Evolutionary conservation across 2,797 vertebrate species (phyloP), one percentile per base, ranked within the genome.

Genomic region (Anguilla anguilla): DNA sequence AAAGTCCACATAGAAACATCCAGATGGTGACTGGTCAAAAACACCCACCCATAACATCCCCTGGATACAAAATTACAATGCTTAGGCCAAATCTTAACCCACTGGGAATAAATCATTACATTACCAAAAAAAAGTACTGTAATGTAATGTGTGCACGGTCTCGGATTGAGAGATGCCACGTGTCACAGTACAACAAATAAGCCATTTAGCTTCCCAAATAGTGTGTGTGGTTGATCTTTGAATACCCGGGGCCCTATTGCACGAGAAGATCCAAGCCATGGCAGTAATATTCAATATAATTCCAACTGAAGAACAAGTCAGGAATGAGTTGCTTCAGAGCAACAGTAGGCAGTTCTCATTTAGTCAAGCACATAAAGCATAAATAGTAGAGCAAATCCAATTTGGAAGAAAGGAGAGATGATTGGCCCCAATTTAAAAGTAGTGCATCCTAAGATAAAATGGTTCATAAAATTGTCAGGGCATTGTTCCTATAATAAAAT

Each of bases 311-410:
- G 46, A 86, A 74, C 72, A 79, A 64, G 83, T 53, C 82, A 90
- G 25, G 79, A 57, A 85, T 49, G 64, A 51, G 74, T 85, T 81
- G 84, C 84, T 19, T 91, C 90, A 91, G 91, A 91, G 92, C 90
- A 92, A 90, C 85, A 90, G 67, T 89, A 87, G 89, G 86, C 87
- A 89, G 61, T 55, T 83, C 5, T 84, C 49, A 53, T 49, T 72
- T 61, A 83, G 57, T 17, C n/a, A 86, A 74, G 64, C 72, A 69
- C 55, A 67, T 86, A 25, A 49, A 64, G 74, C 82, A 64, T 49
- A 69, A 19, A 67, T 22, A n/a, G 57, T 57, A 31, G 35, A 59
- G 35, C 49, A 67, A 22, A 43, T 9, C 55, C 15, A 84, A 84
- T 35, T 57, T 83, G 19, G 61, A 77, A 74, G 64, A 49, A 72